Conservation (phyloP, 2,888 invertebrate species). For the Euplagia quadripunctaria region DNA sequence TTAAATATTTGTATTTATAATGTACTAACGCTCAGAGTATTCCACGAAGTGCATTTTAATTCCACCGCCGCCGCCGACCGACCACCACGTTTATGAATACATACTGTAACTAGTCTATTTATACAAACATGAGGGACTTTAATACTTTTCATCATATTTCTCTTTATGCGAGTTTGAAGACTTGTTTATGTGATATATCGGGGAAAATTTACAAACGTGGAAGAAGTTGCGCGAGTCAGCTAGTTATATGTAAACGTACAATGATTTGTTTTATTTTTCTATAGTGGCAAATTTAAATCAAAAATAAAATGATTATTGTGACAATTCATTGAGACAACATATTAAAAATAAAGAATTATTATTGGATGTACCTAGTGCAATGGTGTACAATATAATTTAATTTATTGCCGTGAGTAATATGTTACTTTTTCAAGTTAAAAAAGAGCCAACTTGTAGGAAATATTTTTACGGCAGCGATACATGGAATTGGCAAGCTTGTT, state of each 20-base stretch:
- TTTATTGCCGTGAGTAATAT: background rate
- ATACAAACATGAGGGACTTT: background rate
- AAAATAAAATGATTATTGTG: background rate
- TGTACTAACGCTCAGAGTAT: constrained; percentile 2
- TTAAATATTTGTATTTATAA: background rate
- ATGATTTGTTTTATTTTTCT: too few species aligned
- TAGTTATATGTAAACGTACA: too few species aligned
- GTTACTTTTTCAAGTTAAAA: background rate
- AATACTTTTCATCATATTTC: background rate
- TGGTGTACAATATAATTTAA: background rate
- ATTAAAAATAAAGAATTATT: background rate
- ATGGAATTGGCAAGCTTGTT: background rate
- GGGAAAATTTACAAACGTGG: too few species aligned
- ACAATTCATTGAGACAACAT: background rate
- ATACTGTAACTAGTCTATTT: background rate
- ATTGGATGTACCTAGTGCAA: too few species aligned
- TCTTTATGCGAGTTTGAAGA: background rate
- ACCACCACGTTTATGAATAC: constrained; percentile 1
- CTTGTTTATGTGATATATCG: background rate
- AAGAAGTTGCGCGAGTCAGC: too few species aligned
- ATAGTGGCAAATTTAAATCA: background rate
- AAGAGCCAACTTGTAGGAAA: background rate
- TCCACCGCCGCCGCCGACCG: background rate
- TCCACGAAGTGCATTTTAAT: constrained; percentile 3
- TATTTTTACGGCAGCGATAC: background rate